Conservation (phyloP, 2,888 invertebrate species). For the Caenorhabditis angaria region DNA sequence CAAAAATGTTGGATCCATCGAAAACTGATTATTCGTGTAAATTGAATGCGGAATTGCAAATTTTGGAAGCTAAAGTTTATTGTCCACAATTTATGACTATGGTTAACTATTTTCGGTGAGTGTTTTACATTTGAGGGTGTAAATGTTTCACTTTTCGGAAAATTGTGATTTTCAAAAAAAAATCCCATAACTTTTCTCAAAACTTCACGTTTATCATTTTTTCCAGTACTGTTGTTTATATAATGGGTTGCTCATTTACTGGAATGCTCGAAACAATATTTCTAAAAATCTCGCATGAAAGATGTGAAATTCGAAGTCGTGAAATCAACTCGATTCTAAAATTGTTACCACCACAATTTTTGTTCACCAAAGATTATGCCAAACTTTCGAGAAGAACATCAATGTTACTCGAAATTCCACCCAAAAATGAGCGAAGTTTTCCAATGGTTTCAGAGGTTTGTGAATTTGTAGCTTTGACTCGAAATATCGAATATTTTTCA, state of each 20-base stretch:
- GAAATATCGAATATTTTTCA: no score
- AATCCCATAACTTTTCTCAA: not conserved
- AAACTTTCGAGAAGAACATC: conserved; percentile 19
- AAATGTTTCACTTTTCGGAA: not conserved
- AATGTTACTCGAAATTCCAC: conserved; percentile 21
- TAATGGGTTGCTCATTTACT: conserved; percentile 21
- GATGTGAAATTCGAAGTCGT: conserved; percentile 24
- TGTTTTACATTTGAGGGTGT: not conserved
- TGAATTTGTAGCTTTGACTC: no score
- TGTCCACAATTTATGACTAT: conserved; percentile 23
- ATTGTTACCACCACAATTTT: conserved; percentile 24
- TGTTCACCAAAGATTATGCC: conserved; percentile 11
- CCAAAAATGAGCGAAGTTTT: conserved; percentile 23
- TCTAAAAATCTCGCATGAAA: conserved; percentile 13
- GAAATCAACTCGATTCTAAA: conserved; percentile 23
- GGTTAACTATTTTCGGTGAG: conserved; percentile 28
- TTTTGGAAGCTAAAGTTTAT: conserved; percentile 13
- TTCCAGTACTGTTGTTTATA: conserved; percentile 32
- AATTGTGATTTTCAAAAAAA: not conserved
- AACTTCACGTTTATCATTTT: not conserved
- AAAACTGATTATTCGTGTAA: conserved; percentile 18
- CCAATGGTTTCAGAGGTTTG: conserved; percentile 7
- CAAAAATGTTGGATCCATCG: conserved; percentile 9
- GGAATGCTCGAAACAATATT: conserved; percentile 26
- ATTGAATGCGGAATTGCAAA: conserved; percentile 9